phyloP scores from a whole-genome alignment of 2,113 vertebrate genomes.

The Bos taurus region DNA sequence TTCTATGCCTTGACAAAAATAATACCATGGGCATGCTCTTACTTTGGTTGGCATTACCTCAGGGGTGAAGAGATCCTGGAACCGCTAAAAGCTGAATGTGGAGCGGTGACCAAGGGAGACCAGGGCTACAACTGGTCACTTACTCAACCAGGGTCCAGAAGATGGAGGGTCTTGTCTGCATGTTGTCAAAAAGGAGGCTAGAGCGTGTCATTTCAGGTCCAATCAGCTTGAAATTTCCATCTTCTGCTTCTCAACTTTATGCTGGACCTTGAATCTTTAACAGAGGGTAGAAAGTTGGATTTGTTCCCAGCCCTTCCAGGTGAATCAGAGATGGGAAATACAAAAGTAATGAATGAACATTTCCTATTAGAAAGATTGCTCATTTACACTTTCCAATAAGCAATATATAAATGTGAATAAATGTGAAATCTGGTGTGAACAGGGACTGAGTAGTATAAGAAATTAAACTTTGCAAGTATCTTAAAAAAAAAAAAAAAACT shows the following conservation, averaged over 20 bases:
- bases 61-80: too few relatives aligned
- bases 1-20: not conserved
- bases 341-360: slow-evolving; percentile 36
- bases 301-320: slow-evolving; percentile 46
- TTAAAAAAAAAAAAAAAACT: not conserved
- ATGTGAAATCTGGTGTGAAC: slow-evolving; percentile 3
- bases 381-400: slow-evolving; percentile 6
- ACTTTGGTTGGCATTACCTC: not conserved
- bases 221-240: not conserved
- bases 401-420: not conserved
- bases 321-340: slow-evolving; percentile 24
- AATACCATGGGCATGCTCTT: not conserved
- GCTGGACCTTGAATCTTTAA: slow-evolving; percentile 29
- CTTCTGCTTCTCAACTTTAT: not conserved
- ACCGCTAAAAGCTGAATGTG: not conserved
- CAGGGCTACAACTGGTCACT: not conserved
- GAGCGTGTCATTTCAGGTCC: not conserved
- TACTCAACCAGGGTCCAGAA: not conserved
- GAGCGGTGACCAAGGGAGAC: not conserved
- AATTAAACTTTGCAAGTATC: not conserved
- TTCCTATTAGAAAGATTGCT: slow-evolving; percentile 36
- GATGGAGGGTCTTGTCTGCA: not conserved
- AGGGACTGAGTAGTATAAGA: not conserved
- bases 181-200: not conserved
- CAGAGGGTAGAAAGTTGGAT: slow-evolving; percentile 38